Conservation (phyloP, 2,888 invertebrate genomes). For the Penaeus monodon region DNA sequence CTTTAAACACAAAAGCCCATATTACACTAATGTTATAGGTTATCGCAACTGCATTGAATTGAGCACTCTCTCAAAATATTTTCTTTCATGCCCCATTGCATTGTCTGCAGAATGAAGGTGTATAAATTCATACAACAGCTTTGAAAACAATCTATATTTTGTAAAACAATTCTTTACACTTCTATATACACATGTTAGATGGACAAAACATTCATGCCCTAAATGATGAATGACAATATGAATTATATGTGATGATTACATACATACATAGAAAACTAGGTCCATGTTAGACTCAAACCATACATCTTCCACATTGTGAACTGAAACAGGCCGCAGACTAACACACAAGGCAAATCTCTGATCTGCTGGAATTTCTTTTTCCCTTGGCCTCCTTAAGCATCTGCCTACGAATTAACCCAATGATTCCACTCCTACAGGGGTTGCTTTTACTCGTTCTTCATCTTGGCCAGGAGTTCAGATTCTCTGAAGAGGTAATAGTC, state of each 20-base stretch:
- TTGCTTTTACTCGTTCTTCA: constrained; percentile 68
- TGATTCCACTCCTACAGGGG: not conserved
- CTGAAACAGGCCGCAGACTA: too few species aligned
- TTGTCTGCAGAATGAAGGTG: not conserved
- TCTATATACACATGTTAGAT: constrained; percentile 17
- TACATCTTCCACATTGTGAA: not conserved
- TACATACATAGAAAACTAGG: constrained; percentile 12
- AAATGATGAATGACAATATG: constrained; percentile 7
- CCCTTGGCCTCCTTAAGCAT: too few species aligned
- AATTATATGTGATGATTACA: constrained; percentile 8
- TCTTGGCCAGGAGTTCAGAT: constrained; percentile 94
- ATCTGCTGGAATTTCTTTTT: too few species aligned
- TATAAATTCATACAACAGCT: not conserved
- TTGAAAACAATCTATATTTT: constrained; percentile 6
- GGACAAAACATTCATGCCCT: too few species aligned
- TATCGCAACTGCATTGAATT: too few species aligned
- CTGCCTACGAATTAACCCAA: not conserved
- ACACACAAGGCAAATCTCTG: too few species aligned
- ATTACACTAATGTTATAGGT: too few species aligned
- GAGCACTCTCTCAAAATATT: too few species aligned
- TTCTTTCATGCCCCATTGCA: too few species aligned
- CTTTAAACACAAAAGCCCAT: too few species aligned
- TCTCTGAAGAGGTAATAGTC: constrained; percentile 96
- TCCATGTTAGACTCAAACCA: not conserved
- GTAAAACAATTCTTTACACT: constrained; percentile 8